These are phyloP conservation scores for Choloepus hoffmanni DNA, from an alignment of 2,113 vertebrate genomes.

Conservation along the genomic window DNA sequence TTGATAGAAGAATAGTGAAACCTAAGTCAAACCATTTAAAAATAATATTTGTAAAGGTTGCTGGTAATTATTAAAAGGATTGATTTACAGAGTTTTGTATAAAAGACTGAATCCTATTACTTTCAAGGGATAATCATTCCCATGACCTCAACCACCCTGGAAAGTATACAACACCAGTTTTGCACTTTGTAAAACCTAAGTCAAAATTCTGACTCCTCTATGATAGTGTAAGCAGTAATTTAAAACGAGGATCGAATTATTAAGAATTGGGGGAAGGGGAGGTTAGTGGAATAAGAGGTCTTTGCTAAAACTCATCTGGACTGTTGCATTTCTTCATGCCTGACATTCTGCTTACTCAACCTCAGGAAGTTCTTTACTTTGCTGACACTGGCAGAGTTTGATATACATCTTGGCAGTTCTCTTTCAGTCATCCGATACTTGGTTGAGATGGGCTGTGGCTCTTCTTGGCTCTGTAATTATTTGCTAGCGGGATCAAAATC, in stretches of 20 bases:
- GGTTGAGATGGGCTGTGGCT: not conserved
- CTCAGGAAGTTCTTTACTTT: not conserved
- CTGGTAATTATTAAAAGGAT: not conserved
- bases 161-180: not conserved
- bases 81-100: not conserved
- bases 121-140: not conserved
- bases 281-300: not conserved
- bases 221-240: not conserved
- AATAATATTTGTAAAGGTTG: not conserved
- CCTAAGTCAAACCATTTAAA: not conserved
- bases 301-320: slow-evolving; percentile 4
- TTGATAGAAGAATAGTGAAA: slow-evolving; percentile 7
- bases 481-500: slow-evolving; percentile 23
- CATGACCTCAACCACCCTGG: not conserved
- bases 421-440: not conserved
- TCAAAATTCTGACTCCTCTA: not conserved
- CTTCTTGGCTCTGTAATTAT: not conserved
- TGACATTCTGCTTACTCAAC: not conserved
- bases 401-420: not conserved
- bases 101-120: not conserved
- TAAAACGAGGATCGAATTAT: not conserved
- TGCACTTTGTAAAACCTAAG: not conserved
- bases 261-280: not conserved
- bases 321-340: not conserved
- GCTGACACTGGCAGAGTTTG: not conserved